phyloP scores from a whole-genome alignment of 2,797 vertebrate species.

The Corythornis leucogaster region DNA sequence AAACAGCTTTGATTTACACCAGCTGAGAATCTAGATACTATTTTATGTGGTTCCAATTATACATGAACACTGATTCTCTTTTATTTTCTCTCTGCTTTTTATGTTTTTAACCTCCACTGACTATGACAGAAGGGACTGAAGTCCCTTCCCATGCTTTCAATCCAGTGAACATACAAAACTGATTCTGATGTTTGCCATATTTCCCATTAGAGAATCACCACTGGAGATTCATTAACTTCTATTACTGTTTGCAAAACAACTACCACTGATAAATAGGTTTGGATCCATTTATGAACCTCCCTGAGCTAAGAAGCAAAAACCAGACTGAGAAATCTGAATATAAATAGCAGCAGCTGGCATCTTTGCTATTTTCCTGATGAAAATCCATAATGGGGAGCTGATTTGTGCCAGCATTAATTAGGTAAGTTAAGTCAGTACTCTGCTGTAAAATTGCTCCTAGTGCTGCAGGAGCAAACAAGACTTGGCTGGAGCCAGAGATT shows the following conservation, averaged over 20 bases:
- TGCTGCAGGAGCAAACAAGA: neutral
- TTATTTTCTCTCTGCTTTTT: neutral
- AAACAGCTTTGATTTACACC: neutral
- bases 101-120: neutral
- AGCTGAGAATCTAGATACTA: neutral
- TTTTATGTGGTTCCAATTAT: constrained; percentile 3
- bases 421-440: constrained; percentile 34
- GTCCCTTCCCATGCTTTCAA: neutral
- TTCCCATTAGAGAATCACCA: constrained; percentile 32
- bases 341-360: constrained; percentile 65
- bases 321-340: constrained; percentile 47
- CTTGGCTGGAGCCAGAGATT: constrained; percentile 32
- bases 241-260: constrained; percentile 37
- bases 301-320: constrained; percentile 41
- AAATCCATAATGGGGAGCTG: constrained; percentile 52
- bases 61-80: neutral
- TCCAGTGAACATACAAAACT: neutral
- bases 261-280: constrained; percentile 34
- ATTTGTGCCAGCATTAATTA: constrained; percentile 50
- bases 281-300: constrained; percentile 36
- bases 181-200: constrained; percentile 2
- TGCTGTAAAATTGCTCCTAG: constrained; percentile 39
- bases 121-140: neutral
- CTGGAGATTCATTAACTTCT: constrained; percentile 37
- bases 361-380: constrained; percentile 52